Percentiles rank a stretch among this genome's conserved stretches.
Conservation (phyloP, 2,113 vertebrate species). For the Brienomyrus brachyistius region DNA sequence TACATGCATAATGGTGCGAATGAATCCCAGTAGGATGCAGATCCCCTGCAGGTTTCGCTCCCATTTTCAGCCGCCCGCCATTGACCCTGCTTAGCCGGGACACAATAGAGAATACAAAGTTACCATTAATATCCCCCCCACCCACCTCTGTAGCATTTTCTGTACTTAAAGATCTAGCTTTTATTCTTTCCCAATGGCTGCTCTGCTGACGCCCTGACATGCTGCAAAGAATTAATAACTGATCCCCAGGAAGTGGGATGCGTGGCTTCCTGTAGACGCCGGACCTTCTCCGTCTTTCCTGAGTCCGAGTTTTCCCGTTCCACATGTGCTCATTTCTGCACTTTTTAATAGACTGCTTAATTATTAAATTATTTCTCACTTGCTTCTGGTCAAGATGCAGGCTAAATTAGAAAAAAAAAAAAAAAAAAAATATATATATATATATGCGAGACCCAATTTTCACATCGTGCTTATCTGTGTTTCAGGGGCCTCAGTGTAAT, state of each 20-base stretch:
- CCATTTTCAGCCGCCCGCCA: constrained; percentile 13
- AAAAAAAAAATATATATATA: background rate
- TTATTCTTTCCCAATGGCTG: background rate
- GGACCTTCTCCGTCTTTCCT: background rate
- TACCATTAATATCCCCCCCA: constrained; percentile 14
- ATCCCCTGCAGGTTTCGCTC: constrained; percentile 19
- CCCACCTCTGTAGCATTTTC: background rate
- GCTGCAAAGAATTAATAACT: background rate
- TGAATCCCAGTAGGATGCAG: constrained; percentile 20
- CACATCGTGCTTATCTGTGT: constrained; percentile 42
- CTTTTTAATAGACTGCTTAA: background rate
- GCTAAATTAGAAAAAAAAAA: constrained; percentile 27
- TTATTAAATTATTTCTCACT: constrained; percentile 12
- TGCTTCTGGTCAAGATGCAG: constrained; percentile 14
- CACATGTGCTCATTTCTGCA: background rate
- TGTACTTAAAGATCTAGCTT: background rate
- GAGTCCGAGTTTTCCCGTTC: background rate
- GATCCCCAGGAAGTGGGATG: background rate
- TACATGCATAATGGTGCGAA: constrained; percentile 20
- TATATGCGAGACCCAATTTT: constrained; percentile 27
- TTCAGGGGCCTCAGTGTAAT: constrained; percentile 34
- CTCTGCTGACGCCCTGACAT: background rate
- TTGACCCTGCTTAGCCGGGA: constrained; percentile 25
- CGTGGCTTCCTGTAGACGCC: background rate
- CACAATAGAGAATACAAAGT: constrained; percentile 22